Base-by-base conservation (phyloP, 2,888 invertebrate species). In the Andrena trimmerana region DNA sequence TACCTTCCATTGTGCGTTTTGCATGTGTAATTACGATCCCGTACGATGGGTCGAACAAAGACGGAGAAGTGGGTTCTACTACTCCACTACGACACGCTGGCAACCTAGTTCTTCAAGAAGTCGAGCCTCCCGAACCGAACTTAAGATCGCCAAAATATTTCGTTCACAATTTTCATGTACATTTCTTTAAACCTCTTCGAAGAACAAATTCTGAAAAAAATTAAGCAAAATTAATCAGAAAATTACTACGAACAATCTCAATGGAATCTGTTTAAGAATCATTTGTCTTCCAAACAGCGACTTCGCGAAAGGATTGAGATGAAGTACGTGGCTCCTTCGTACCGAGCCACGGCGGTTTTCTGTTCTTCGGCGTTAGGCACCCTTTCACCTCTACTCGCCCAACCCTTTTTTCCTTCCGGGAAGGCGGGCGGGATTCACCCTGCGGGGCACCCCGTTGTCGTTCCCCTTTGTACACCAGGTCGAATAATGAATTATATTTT, bases 401-500 rank as follows among this genome's bases (percentile, higher is more conserved):
- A 87, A 91, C 90, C 92, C 92, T 90, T 91, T 92, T 90, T 88
- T 87, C 81, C 87, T 85, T 85, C 78, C 84, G 85, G 90, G 78
- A 83, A 87, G 89, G 90, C 92, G 92, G 92, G 93, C 93, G 93
- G 93, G 92, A 93, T 91, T 90, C 91, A 88, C 84, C 90, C 89
- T 86, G 89, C 85, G 89, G 89, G 90, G 91, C 90, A 87, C 90
- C 90, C 91, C 87, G 90, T 89, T 90, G 91, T 92, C 89, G 90
- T 72, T 79, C 83, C 88, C 88, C 90, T 90, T 91, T 92, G 91
- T 91, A 89, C 81, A 77, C 83, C 87, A 66, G 80, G 69, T 68
- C 86, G 88, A 89, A 93, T 93, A 93, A 93, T 93, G 93, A 93
- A 93, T 93, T 92, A 93, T 91, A 93, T 93, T 93, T 93, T 93